Evolutionary conservation across 2,888 invertebrate species (phyloP), one percentile per base, ranked within the genome.

Genomic region (Noctua fimbriata): DNA sequence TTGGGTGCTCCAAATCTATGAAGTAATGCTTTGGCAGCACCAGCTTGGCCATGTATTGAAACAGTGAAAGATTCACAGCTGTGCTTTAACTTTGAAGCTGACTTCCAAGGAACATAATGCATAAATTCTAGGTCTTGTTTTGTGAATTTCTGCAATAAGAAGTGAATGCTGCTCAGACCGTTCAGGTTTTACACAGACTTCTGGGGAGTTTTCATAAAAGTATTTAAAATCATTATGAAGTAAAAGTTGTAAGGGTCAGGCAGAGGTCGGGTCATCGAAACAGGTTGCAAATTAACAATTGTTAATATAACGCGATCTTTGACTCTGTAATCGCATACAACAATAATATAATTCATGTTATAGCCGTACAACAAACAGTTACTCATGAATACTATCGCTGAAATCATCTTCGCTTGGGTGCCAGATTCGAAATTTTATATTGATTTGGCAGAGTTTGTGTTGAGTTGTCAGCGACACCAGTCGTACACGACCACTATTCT

Each of bases 401-500:
- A 69, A 76, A 72, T 69, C 14, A 72, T 60, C 58, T 72, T 72
- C 49, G 66, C 52, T 75, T 63, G 63, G 72, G 69, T 76, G 80
- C 76, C 88, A 79, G 77, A 75, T 73, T 10, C n/a, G 44, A 73
- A 78, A 70, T 76, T 75, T 75, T 49, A 86, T 85, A 66, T 74
- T 58, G 41, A 72, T 79, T 80, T 83, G 76, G 74, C 86, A 80
- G 36, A 47, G 65, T 58, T 78, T 65, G 65, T 65, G 47, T 74
- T 41, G 49, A 55, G 70, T 73, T 83, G 44, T 36, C 18, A 41
- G 55, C 71, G 69, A 81, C 82, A 65, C 60, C 55, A 63, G 60
- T 70, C 58, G 72, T 69, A 49, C 14, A 36, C 52, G 21, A 28
- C 72, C 10, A 76, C 58, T 60, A 63, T 75, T 63, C 49, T 63